phyloP scores from a whole-genome alignment of 1,140 invertebrate species.

The Drosophila saltans region DNA sequence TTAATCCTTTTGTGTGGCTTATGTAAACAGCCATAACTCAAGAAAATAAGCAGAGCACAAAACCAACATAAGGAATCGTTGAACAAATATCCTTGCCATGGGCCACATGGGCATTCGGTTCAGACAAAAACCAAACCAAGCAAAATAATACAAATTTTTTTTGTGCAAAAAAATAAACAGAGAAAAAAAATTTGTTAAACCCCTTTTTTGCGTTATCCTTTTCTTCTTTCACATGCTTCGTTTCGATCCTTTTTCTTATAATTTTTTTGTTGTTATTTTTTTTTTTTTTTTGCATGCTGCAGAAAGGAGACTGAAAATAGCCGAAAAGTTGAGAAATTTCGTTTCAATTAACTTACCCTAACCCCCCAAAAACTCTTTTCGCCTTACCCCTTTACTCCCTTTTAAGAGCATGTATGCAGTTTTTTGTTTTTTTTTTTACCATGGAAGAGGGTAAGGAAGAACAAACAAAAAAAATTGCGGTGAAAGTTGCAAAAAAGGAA shows the following conservation, averaged over 20 bases:
- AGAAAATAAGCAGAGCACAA: conserved; percentile 65
- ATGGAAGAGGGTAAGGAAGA: background rate
- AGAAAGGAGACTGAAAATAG: conserved; percentile 51
- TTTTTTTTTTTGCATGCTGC: conserved; percentile 14
- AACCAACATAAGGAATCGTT: conserved; percentile 21
- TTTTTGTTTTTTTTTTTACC: too few relatives aligned
- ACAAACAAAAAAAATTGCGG: conserved; percentile 6
- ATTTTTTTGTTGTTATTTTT: background rate
- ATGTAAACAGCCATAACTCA: conserved; percentile 74
- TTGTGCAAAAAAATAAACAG: conserved; percentile 16
- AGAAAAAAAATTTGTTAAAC: background rate
- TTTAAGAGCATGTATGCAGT: background rate
- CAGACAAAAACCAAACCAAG: conserved; percentile 42
- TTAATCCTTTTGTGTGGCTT: conserved; percentile 77
- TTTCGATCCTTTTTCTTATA: background rate
- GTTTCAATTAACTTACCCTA: conserved; percentile 65
- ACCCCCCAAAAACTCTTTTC: conserved; percentile 8
- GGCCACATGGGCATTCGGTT: conserved; percentile 16
- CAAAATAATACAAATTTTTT: conserved; percentile 30
- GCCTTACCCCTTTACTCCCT: background rate
- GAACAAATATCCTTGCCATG: conserved; percentile 29
- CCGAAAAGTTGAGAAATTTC: conserved; percentile 73
- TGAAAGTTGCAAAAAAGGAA: conserved; percentile 5
- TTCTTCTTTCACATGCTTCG: conserved; percentile 5
- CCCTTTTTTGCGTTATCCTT: background rate